Base-by-base conservation (phyloP, 2,888 invertebrate genomes). In the Ethmia dodecea region DNA sequence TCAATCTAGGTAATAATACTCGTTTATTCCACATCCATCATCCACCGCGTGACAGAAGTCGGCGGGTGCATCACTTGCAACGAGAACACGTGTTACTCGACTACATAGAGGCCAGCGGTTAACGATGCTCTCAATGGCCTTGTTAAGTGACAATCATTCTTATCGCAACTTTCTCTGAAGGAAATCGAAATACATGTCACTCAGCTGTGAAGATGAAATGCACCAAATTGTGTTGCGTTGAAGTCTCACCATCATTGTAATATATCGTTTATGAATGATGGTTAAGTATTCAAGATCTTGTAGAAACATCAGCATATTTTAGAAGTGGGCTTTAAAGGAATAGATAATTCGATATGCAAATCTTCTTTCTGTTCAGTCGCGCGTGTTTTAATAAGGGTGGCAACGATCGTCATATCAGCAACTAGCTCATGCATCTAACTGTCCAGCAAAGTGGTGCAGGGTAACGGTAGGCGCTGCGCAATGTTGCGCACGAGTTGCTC, bases 1-100 rank as follows among this genome's bases (percentile, higher is more conserved):
- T 56, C 62, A 55, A 66, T 69, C 64, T 66, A 63, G 64, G 58
- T 60, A 68, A 72, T 68, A 65, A 57, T 56, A 59, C 60, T 59
- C 59, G 58, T 67, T 64, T 63, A 65, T 64, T 56, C 60, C 54
- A 52, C 69, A 71, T 76, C 67, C 53, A 71, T 76, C 74, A 74
- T 58, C 49, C 31, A 37, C 48, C 39, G 55, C 55, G 54, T 63
- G 68, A 68, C 70, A 64, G 52, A 58, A 51, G 57, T 52, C 60
- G 65, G 59, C 67, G 58, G 55, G 54, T 62, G 64, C 64, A 63
- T 52, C 58, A 56, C 55, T 58, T 49, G 41, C 50, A 51, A 57
- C 54, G 52, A 58, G 58, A 55, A 60, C 65, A 62, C 62, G 58
- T 66, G 62, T 69, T 52, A 55, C 55, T 63, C 64, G 61, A 62